phyloP scores from a whole-genome alignment of 2,888 invertebrate species.

The Mycogona germanica region DNA sequence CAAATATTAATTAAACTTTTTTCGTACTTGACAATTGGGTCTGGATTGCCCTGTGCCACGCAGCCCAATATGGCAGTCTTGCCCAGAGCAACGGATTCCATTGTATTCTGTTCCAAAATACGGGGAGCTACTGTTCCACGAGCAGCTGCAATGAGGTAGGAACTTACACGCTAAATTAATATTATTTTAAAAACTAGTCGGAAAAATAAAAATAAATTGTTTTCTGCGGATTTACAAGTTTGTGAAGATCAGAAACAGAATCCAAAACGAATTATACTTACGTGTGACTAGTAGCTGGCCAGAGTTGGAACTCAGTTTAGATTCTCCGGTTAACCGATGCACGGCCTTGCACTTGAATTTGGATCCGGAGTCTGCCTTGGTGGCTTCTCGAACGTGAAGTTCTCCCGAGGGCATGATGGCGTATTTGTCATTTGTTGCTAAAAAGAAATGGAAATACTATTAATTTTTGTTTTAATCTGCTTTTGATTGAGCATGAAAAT shows the following conservation, averaged over 20 bases:
- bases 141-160: background rate
- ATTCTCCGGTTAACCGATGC: background rate
- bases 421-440: conserved; percentile 4
- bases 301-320: background rate
- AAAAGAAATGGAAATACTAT: background rate
- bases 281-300: conserved; percentile 5
- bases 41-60: conserved; percentile 40
- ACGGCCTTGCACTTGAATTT: conserved; percentile 11
- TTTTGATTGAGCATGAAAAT: background rate
- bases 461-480: background rate
- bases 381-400: conserved; percentile 1
- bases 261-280: background rate
- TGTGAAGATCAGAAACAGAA: background rate
- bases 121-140: conserved; percentile 1
- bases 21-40: conserved; percentile 33
- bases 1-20: too few relatives aligned
- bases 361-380: background rate
- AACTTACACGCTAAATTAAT: too few relatives aligned
- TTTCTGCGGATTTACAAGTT: too few relatives aligned
- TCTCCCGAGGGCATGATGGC: conserved; percentile 2
- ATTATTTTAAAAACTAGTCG: background rate
- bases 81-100: background rate
- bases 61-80: conserved; percentile 43
- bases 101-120: background rate
- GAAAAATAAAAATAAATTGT: background rate